These are phyloP conservation scores for Orthonevra nobilis DNA, from an alignment of 2,888 invertebrate genomes.

Conservation along the genomic window DNA sequence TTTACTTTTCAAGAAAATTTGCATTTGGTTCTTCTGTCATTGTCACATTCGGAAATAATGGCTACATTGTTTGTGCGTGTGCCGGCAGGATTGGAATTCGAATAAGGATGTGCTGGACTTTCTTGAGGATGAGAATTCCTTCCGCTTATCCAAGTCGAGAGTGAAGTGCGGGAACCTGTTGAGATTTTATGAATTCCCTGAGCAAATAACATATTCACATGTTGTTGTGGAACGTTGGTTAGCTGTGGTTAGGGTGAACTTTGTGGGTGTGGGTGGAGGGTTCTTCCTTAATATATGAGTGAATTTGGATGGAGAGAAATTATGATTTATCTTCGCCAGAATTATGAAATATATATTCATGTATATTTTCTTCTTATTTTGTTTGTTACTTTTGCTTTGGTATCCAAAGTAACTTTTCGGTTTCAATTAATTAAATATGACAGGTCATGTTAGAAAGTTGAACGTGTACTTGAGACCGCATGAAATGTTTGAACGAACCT, in stretches of 20 bases:
- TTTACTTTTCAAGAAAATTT: constrained; percentile 29
- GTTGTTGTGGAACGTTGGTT: constrained; percentile 71
- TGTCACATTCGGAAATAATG: constrained; percentile 10
- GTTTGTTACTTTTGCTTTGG: constrained; percentile 2
- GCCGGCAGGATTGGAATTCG: constrained; percentile 10
- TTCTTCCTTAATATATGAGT: constrained; percentile 3
- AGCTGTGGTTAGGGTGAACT: constrained; percentile 50
- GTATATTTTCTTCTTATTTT: constrained; percentile 23
- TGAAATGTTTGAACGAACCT: no score
- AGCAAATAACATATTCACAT: constrained; percentile 79
- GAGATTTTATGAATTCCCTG: constrained; percentile 79
- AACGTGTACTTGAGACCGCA: constrained; percentile 8
- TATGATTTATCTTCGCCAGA: constrained; percentile 57
- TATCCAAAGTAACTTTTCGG: constrained; percentile 42
- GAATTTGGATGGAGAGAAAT: constrained; percentile 19
- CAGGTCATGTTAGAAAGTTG: constrained; percentile 39
- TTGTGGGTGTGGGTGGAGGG: neutral
- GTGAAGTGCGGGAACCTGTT: constrained; percentile 79
- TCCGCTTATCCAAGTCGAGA: constrained; percentile 29
- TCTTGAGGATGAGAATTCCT: constrained; percentile 46
- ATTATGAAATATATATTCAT: constrained; percentile 55
- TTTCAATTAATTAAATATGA: constrained; percentile 67
- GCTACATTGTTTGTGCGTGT: neutral
- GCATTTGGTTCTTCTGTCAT: constrained; percentile 48
- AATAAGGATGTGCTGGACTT: constrained; percentile 24